phyloP scores from a whole-genome alignment of 2,888 invertebrate species.

The Sesamia inferens region DNA sequence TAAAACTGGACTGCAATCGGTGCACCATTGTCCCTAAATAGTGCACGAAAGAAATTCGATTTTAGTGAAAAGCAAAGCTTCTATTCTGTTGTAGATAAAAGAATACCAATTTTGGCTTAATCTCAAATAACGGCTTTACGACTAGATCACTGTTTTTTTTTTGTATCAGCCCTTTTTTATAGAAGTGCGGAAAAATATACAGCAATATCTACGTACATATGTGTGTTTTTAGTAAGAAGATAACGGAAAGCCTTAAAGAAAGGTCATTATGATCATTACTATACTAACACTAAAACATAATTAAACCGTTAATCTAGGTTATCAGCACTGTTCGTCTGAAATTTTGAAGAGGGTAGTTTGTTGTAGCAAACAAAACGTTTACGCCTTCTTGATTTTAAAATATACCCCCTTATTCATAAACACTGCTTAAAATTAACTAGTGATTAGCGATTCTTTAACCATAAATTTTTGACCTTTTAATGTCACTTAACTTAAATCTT shows the following conservation, averaged over 20 bases:
- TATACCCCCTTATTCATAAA: too few species aligned
- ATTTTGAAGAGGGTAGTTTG: constrained; percentile 1
- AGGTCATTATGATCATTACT: background rate
- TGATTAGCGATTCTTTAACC: too few species aligned
- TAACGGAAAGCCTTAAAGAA: background rate
- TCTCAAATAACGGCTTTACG: constrained; percentile 46
- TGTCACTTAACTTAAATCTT: too few species aligned
- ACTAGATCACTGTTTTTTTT: constrained; percentile 6
- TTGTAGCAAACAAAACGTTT: background rate
- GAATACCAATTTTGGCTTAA: constrained; percentile 65
- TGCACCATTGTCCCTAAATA: constrained; percentile 85
- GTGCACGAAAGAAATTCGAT: constrained; percentile 81
- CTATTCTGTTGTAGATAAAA: constrained; percentile 70
- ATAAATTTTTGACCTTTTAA: too few species aligned
- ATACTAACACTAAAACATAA: background rate
- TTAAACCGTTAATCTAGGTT: constrained; percentile 3
- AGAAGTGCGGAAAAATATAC: background rate
- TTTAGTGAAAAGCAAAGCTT: constrained; percentile 75
- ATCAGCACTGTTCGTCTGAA: background rate
- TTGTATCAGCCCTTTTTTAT: constrained; percentile 15
- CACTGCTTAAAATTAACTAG: too few species aligned
- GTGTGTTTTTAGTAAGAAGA: background rate
- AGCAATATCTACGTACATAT: background rate
- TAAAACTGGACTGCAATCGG: constrained; percentile 83
- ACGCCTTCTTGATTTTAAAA: constrained; percentile 2